Evolutionary conservation across 2,113 vertebrate species (phyloP).

Genomic region (Hyaena hyaena): DNA sequence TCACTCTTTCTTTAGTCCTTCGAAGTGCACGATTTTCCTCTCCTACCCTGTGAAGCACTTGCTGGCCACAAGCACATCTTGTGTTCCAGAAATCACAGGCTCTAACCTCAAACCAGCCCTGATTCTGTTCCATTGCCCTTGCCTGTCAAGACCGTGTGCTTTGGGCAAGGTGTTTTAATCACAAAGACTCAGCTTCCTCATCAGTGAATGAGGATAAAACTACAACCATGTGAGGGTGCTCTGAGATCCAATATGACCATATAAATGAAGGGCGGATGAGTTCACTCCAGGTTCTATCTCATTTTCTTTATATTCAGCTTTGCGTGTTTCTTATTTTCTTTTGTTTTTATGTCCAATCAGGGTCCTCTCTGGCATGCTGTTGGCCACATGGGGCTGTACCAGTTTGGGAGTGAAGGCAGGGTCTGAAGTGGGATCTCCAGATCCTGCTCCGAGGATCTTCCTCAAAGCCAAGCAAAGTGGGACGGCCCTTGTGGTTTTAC

Average conservation of each 20-base stretch:
- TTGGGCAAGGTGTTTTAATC: neutral
- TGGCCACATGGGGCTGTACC: accelerated
- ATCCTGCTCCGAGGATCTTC: neutral
- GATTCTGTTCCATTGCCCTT: neutral
- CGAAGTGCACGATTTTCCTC: neutral
- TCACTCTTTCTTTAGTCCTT: neutral
- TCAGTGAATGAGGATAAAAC: conserved; percentile 27
- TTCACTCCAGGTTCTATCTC: neutral
- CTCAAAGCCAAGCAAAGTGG: neutral
- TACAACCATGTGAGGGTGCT: neutral
- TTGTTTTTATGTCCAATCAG: neutral
- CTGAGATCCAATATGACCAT: neutral
- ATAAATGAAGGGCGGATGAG: neutral
- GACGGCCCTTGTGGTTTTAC: neutral
- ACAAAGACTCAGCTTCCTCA: neutral
- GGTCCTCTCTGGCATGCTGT: neutral
- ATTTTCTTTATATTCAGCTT: conserved; percentile 30
- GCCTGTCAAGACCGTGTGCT: neutral
- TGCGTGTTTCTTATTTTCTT: neutral
- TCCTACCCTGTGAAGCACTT: neutral
- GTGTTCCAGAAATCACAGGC: neutral
- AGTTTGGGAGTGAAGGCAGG: neutral
- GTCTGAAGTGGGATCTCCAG: neutral
- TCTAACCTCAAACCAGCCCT: neutral
- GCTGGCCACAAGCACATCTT: neutral